Evolutionary conservation across 2,113 vertebrate species (phyloP), one percentile per base, ranked within the genome.

Genomic region (Actenoides lindsayi): DNA sequence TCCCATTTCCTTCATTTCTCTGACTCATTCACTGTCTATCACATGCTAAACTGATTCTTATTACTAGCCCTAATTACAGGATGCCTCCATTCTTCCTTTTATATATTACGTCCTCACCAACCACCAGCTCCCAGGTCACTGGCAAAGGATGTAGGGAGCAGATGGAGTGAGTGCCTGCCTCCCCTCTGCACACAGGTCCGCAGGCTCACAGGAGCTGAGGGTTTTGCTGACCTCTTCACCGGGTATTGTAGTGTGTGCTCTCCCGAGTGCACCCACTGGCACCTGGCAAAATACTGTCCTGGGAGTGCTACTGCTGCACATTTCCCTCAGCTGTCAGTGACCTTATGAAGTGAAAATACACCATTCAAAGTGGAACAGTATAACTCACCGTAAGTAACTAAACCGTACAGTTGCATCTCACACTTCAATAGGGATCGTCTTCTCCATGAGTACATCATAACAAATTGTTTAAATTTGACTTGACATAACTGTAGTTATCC

Each of bases 31-130:
- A 30, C 57, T 53, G 7, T 69, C 11, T 70, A 94, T 92, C 92
- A 88, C 71, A 93, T 54, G 82, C 63, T 79, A 63, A 91, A 91
- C 63, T 86, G 79, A 96, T 96, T 90, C 73, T 62, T 79, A 87
- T 83, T 96, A 86, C 75, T 70, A 91, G 48, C 44, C 54, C 50
- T 96, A 90, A 94, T 94, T 93, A 97, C 8, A 31, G 93, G 91
- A 87, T 89, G 82, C 67, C 12, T 94, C 67, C 67, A 67, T 79
- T 85, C 27, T 85, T 94, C 57, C 75, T 91, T 79, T 75, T 70
- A 50, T 80, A 73, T 76, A 88, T 83, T 83, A 83, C 78, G 67
- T 70, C 82, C 74, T 89, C 53, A 87, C 65, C 5, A 8, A 91
- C 89, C 89, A 89, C 69, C 87, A 89, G 80, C 39, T 74, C 59